Base-by-base conservation (phyloP, 2,113 vertebrate genomes). In the Pampusana beccarii region DNA sequence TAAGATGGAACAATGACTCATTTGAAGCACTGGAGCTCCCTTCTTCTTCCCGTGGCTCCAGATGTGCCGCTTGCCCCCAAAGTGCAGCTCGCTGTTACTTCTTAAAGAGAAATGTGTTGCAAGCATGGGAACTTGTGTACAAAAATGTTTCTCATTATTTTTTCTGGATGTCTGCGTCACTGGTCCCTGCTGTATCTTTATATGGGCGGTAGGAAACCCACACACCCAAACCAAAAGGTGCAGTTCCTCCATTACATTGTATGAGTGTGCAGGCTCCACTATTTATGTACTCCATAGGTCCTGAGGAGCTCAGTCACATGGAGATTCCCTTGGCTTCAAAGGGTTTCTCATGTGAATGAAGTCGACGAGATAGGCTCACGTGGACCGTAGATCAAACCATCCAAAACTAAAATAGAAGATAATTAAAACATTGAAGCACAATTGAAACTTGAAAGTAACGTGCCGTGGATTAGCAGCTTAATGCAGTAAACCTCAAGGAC, bases 1-100 rank as follows among this genome's bases (percentile, higher is more conserved):
- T 95, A 91, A 91, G 70, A 86, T 14, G 44, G 28, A 93, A 24
- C 65, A 88, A 64, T 88, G 80, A 90, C 44, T 96, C 80, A 64
- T 91, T 53, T 92, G 93, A 92, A 57, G 13, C 40, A 56, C 34
- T 42, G 75, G 67, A 92, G 25, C 53, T 90, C 83, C 61, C 7
- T 73, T 69, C 62, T 74, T 88, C 69, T 36, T 89, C n/a, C 34
- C 28, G 38, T 69, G 69, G 44, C 44, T 91, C 77, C 90, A 82
- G 73, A 80, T 95, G 77, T 93, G 65, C 58, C 0, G 0, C 34
- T 91, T 92, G 72, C 53, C 48, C 57, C 53, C 10, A 33, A 21
- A 79, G 62, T 73, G 82, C 84, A 84, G 36, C 23, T 79, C 82
- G 73, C 40, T 0, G 0, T 84, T 84, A 48, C 33, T 88, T 83